These are phyloP conservation scores for Euglossa dilemma DNA, from an alignment of 1,140 invertebrate genomes.

Conservation along the genomic window DNA sequence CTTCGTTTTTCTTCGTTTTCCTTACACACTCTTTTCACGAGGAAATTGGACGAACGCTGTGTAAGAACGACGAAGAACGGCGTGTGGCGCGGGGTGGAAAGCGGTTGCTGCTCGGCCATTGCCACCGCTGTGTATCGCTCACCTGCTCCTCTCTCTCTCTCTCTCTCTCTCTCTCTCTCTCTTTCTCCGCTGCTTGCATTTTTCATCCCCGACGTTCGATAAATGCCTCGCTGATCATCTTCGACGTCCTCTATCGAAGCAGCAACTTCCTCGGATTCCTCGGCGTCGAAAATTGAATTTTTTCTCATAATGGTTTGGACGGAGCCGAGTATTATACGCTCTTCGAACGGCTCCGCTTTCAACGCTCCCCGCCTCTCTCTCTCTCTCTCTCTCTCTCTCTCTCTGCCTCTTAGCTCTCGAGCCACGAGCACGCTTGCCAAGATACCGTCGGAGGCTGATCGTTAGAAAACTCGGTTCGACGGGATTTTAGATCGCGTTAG, in stretches of 20 bases:
- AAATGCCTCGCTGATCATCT: constrained; percentile 37
- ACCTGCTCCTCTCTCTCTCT: too few species aligned
- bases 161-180: neutral
- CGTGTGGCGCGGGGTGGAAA: too few species aligned
- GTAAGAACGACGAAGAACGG: neutral
- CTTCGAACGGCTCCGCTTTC: neutral
- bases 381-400: too few species aligned
- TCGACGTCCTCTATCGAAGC: neutral
- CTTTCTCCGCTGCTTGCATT: constrained; percentile 7
- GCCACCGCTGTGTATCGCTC: neutral
- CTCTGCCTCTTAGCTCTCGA: too few species aligned
- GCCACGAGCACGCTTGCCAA: neutral
- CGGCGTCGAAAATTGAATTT: constrained; percentile 52
- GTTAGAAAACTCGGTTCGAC: neutral
- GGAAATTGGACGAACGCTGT: constrained; percentile 21
- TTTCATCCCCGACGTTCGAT: constrained; percentile 43
- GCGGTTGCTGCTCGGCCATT: neutral
- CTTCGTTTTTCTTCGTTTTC: constrained; percentile 39
- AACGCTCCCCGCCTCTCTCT: too few species aligned
- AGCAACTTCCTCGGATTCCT: constrained; percentile 27
- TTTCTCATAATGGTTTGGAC: neutral
- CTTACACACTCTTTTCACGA: constrained; percentile 26
- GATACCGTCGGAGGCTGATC: neutral
- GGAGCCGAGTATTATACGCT: neutral
- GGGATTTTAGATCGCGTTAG: neutral